Conservation (phyloP, 2,113 vertebrate genomes). For the Sisor rabdophorus region DNA sequence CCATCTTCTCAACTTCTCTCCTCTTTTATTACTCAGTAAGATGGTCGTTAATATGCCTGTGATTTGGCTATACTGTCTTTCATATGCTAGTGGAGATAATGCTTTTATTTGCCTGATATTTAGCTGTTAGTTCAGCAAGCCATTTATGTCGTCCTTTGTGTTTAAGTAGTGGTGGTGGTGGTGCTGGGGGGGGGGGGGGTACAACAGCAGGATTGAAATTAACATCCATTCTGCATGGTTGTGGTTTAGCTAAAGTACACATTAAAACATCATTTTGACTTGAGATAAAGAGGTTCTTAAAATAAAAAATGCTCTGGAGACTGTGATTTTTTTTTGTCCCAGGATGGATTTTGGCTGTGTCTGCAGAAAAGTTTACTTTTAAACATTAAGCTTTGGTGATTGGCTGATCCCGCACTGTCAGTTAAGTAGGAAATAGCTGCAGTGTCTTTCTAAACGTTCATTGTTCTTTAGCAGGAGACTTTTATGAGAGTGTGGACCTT, state of each 20-base stretch:
- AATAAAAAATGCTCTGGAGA: background rate
- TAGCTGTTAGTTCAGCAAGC: slow-evolving; percentile 18
- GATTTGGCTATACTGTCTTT: slow-evolving; percentile 11
- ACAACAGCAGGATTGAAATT: slow-evolving; percentile 1
- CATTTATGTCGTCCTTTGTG: background rate
- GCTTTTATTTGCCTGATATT: slow-evolving; percentile 10
- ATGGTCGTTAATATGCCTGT: slow-evolving; percentile 2
- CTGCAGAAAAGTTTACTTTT: background rate
- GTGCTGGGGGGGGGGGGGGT: background rate
- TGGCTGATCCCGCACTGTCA: slow-evolving; percentile 13
- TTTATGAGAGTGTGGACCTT: slow-evolving; percentile 26
- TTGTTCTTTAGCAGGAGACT: slow-evolving; percentile 25
- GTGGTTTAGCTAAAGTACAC: slow-evolving; percentile 10
- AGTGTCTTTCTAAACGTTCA: slow-evolving; percentile 12
- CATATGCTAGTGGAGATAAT: slow-evolving; percentile 14
- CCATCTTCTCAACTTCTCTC: slow-evolving; percentile 13
- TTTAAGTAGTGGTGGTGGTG: background rate
- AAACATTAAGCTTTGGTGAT: slow-evolving; percentile 19
- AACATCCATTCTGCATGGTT: slow-evolving; percentile 27
- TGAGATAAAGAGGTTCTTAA: background rate
- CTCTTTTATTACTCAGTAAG: background rate
- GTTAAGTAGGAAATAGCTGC: slow-evolving; percentile 5
- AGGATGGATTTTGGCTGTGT: background rate
- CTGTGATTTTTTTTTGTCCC: background rate
- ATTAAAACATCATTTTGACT: slow-evolving; percentile 26